Evolutionary conservation across 2,888 invertebrate species (phyloP).

Genomic region (Drosophila formosana): DNA sequence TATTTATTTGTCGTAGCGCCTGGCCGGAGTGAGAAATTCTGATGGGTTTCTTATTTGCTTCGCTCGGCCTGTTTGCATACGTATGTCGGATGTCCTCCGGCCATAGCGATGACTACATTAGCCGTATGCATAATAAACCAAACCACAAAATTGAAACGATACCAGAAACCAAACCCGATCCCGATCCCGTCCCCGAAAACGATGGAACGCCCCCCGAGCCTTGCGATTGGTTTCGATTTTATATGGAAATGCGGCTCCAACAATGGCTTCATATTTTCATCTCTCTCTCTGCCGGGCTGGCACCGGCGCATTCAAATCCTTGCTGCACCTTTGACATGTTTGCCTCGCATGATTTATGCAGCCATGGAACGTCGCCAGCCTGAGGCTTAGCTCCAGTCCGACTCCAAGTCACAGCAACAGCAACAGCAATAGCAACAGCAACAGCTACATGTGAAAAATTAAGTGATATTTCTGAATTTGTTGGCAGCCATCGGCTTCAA

Average conservation of each 20-base stretch:
- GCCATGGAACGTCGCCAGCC: slow-evolving; percentile 67
- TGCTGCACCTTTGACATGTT: slow-evolving; percentile 79
- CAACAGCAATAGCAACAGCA: slow-evolving; percentile 38
- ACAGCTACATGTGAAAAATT: slow-evolving; percentile 75
- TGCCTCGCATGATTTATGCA: slow-evolving; percentile 77
- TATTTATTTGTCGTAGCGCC: slow-evolving; percentile 83
- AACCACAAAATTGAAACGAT: slow-evolving; percentile 4
- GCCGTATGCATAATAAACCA: slow-evolving; percentile 72
- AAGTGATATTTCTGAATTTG: slow-evolving; percentile 80
- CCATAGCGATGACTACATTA: slow-evolving; percentile 76
- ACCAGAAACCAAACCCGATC: background rate
- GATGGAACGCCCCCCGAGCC: background rate
- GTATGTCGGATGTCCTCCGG: slow-evolving; percentile 32
- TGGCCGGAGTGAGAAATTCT: slow-evolving; percentile 82
- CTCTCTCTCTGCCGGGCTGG: slow-evolving; percentile 43
- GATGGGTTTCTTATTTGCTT: slow-evolving; percentile 80
- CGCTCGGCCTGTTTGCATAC: slow-evolving; percentile 68
- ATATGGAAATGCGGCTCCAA: slow-evolving; percentile 75
- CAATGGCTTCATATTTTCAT: slow-evolving; percentile 81
- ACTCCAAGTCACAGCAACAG: slow-evolving; percentile 7
- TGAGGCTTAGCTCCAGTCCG: slow-evolving; percentile 7
- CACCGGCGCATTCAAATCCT: slow-evolving; percentile 76
- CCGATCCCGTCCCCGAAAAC: too few species aligned
- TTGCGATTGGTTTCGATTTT: slow-evolving; percentile 66
- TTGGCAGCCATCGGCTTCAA: slow-evolving; percentile 67